Evolutionary conservation across 1,140 invertebrate genomes (phyloP).

Genomic region (Ceratosolen solmsi): DNA sequence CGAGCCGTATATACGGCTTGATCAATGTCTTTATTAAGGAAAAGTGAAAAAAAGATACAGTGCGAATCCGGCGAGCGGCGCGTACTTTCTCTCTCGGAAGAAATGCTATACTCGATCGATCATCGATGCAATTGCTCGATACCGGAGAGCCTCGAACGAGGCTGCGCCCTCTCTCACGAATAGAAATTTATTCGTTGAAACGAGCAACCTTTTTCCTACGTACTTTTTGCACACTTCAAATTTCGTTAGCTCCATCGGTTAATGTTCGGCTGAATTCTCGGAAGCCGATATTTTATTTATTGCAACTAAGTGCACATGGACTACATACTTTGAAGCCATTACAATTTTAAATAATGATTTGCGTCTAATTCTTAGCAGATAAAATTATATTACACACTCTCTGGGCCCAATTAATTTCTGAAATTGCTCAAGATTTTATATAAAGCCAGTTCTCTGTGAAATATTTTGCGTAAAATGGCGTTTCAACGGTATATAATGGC

Average conservation of each 20-base stretch:
- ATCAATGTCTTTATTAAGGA: conserved; percentile 51
- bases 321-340: no score
- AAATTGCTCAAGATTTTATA: not conserved
- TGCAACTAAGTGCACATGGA: not conserved
- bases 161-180: conserved; percentile 30
- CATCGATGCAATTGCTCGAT: conserved; percentile 38
- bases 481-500: not conserved
- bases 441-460: not conserved
- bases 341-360: not conserved
- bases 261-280: not conserved
- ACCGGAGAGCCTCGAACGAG: not conserved
- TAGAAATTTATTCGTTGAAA: conserved; percentile 28
- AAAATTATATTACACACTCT: not conserved
- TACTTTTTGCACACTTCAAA: not conserved
- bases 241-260: not conserved
- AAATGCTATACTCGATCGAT: conserved; percentile 35
- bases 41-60: conserved; percentile 28
- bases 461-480: not conserved
- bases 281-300: not conserved
- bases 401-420: not conserved
- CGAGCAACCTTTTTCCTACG: not conserved
- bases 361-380: not conserved
- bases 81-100: conserved; percentile 43
- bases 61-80: not conserved
- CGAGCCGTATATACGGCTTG: not conserved